A percentile compares a stretch with the other conserved stretches of the same genome.
phyloP scores from a whole-genome alignment of 2,113 vertebrate species.

The Tragelaphus scriptus region DNA sequence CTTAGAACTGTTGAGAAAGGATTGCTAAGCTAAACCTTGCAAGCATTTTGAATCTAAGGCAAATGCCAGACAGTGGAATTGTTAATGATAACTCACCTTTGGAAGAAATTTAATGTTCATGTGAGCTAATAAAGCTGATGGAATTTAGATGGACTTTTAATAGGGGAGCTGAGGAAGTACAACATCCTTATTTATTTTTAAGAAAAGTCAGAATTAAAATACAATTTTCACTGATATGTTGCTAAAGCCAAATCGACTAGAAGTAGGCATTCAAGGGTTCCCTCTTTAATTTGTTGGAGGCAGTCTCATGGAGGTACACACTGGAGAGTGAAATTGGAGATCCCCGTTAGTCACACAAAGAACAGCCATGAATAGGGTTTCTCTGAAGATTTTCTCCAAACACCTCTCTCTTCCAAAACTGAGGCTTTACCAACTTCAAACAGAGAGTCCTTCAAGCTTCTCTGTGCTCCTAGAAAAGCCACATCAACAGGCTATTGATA shows the following conservation, averaged over 20 bases:
- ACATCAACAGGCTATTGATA: background rate
- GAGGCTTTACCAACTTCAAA: background rate
- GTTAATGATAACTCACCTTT: constrained; percentile 31
- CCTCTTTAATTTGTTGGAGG: constrained; percentile 17
- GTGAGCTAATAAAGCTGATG: constrained; percentile 41
- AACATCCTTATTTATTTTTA: constrained; percentile 47
- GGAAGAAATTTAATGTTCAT: constrained; percentile 48
- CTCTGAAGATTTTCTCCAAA: constrained; percentile 27
- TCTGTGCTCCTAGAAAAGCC: background rate
- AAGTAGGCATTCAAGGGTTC: background rate
- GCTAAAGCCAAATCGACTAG: background rate
- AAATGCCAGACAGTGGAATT: background rate
- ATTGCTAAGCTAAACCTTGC: background rate
- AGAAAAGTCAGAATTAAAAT: constrained; percentile 59
- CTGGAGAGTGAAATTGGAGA: background rate
- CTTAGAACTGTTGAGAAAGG: background rate
- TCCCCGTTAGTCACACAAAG: background rate
- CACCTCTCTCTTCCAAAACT: background rate
- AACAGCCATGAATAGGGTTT: background rate
- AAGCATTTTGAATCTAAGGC: constrained; percentile 32
- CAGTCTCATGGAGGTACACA: constrained; percentile 6
- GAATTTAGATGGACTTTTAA: constrained; percentile 61
- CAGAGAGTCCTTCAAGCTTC: background rate
- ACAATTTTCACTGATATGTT: constrained; percentile 4
- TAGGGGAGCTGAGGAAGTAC: background rate